These are phyloP conservation scores for Charina bottae DNA, from an alignment of 2,113 vertebrate genomes.

Conservation along the genomic window DNA sequence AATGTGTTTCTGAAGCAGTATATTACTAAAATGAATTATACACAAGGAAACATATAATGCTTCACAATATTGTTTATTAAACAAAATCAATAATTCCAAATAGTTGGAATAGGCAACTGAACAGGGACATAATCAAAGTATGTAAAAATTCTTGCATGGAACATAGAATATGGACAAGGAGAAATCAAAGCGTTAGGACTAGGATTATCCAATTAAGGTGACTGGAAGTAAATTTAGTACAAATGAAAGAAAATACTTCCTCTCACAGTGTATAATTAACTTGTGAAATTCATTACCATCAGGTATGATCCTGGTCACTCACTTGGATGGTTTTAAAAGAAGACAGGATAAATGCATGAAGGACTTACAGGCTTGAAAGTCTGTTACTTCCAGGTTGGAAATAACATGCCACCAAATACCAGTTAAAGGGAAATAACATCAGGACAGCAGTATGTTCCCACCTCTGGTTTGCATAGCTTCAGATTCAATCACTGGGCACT, in stretches of 20 bases:
- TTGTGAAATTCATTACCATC: neutral
- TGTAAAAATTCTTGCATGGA: neutral
- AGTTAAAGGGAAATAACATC: neutral
- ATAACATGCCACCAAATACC: neutral
- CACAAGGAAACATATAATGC: conserved; percentile 1
- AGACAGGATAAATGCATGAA: neutral
- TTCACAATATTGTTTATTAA: neutral
- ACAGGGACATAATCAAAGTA: neutral
- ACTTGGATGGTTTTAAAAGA: neutral
- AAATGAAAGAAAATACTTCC: neutral
- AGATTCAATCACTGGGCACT: neutral
- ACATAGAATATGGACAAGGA: neutral
- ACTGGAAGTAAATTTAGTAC: neutral
- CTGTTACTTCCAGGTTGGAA: neutral
- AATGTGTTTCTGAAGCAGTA: fast-evolving
- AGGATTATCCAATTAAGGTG: neutral
- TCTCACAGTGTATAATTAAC: neutral
- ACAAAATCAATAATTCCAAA: neutral
- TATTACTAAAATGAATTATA: neutral
- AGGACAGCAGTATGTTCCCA: neutral
- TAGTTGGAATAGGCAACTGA: neutral
- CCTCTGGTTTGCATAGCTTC: neutral
- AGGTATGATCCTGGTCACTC: neutral
- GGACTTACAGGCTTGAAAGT: neutral
- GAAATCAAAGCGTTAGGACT: neutral